Percentiles rank a stretch among this genome's conserved stretches.
phyloP scores from a whole-genome alignment of 2,113 vertebrate genomes.

The Elgaria multicarinata region DNA sequence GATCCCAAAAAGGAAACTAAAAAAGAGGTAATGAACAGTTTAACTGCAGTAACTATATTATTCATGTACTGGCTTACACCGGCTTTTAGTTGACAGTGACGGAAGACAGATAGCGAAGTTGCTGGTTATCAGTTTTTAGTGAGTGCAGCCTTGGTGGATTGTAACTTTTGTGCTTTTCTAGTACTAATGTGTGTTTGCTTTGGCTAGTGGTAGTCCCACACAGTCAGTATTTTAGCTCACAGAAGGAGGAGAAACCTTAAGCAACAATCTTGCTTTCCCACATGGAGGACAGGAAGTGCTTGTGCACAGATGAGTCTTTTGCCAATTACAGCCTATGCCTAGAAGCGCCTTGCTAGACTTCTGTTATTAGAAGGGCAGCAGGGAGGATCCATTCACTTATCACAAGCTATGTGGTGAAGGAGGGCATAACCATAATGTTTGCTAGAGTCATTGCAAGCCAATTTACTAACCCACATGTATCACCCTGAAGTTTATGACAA shows the following conservation, averaged over 20 bases:
- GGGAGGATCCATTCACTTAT: background rate
- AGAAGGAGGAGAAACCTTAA: background rate
- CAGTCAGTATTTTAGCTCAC: background rate
- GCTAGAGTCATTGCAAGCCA: background rate
- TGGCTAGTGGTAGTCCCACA: background rate
- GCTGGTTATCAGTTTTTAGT: background rate
- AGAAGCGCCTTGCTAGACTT: background rate
- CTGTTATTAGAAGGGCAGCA: background rate
- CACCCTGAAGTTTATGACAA: background rate
- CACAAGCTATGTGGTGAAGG: background rate
- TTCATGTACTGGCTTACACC: background rate
- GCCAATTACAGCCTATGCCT: background rate
- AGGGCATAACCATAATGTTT: background rate
- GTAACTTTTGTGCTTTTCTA: background rate
- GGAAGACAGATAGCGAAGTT: background rate
- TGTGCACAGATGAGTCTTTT: background rate
- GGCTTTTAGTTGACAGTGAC: background rate
- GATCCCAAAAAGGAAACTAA: slow-evolving; percentile 97
- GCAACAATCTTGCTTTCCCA: background rate
- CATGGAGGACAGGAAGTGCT: background rate
- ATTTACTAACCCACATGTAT: background rate
- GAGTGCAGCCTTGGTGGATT: background rate
- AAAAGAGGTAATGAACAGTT: slow-evolving; percentile 88
- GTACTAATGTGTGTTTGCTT: background rate
- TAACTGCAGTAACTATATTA: background rate